Evolutionary conservation across 2,888 invertebrate genomes (phyloP).

Genomic region (Trachelus iudaicus): DNA sequence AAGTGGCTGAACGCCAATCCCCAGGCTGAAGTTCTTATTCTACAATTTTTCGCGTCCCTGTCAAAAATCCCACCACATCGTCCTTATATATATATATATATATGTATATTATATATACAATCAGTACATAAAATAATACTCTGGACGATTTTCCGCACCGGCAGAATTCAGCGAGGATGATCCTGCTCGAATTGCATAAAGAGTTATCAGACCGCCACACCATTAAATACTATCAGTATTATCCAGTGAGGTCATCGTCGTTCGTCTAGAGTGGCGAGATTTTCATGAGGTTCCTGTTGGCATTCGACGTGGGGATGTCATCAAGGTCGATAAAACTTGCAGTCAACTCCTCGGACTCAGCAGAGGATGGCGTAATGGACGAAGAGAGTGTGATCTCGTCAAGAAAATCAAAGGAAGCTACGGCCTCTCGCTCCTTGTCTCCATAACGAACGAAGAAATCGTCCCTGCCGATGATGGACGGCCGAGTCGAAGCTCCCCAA

Average conservation of each 20-base stretch:
- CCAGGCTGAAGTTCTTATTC: too few species aligned
- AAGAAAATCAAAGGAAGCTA: conserved; percentile 84
- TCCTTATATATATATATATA: too few species aligned
- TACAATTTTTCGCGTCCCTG: too few species aligned
- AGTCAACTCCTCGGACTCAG: conserved; percentile 29
- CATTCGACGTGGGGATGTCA: conserved; percentile 33
- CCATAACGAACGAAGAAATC: conserved; percentile 84
- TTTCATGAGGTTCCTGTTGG: conserved; percentile 47
- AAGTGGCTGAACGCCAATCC: too few species aligned
- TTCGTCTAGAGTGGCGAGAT: conserved; percentile 45
- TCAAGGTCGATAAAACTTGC: conserved; percentile 36
- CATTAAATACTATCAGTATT: too few species aligned
- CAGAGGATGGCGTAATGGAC: conserved; percentile 29
- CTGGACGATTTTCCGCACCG: too few species aligned
- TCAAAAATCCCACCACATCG: too few species aligned
- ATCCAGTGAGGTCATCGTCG: too few species aligned
- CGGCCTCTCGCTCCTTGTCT: conserved; percentile 80
- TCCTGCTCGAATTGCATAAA: neutral
- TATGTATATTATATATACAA: too few species aligned
- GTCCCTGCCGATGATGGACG: conserved; percentile 80
- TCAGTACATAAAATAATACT: too few species aligned
- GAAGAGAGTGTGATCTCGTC: conserved; percentile 70
- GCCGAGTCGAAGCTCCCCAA: conserved; percentile 67
- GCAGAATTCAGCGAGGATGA: neutral
- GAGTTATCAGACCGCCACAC: neutral